These are phyloP conservation scores for Cochlearius cochlearius DNA, from an alignment of 2,113 vertebrate genomes.

Conservation along the genomic window DNA sequence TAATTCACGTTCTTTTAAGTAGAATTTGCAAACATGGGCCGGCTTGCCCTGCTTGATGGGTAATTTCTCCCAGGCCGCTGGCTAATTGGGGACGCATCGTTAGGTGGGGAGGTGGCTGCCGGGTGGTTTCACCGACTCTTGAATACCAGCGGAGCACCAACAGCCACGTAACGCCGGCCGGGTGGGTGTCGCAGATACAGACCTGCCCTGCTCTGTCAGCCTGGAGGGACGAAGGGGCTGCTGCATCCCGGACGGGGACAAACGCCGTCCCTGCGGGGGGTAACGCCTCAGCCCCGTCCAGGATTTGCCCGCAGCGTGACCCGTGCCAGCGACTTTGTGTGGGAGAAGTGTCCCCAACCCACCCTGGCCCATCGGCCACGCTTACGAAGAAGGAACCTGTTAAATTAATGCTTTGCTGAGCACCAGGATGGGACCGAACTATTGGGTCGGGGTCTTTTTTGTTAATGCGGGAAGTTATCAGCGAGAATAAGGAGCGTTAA, in stretches of 20 bases:
- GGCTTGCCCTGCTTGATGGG: background rate
- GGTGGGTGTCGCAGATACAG: background rate
- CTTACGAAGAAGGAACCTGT: background rate
- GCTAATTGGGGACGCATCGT: background rate
- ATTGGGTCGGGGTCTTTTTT: fast-evolving
- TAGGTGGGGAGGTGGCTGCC: background rate
- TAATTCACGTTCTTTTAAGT: background rate
- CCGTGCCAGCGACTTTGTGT: no score
- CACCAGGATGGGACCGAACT: fast-evolving
- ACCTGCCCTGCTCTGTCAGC: background rate
- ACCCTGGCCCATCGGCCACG: fast-evolving
- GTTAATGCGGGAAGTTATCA: background rate
- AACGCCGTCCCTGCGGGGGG: background rate
- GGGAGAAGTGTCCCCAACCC: background rate
- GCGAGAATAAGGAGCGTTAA: background rate
- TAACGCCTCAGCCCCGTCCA: background rate
- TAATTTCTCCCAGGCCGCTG: background rate
- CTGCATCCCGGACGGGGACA: background rate
- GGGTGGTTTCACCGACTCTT: background rate
- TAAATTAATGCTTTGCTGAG: background rate
- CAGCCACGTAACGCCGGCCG: background rate
- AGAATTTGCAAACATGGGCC: background rate
- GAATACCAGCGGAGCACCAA: background rate
- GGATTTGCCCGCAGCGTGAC: background rate
- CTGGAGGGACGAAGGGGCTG: background rate